Percentiles rank a stretch among this genome's conserved stretches.
These are phyloP conservation scores for Nineta flava DNA, from an alignment of 2,888 invertebrate species.

Conservation along the genomic window DNA sequence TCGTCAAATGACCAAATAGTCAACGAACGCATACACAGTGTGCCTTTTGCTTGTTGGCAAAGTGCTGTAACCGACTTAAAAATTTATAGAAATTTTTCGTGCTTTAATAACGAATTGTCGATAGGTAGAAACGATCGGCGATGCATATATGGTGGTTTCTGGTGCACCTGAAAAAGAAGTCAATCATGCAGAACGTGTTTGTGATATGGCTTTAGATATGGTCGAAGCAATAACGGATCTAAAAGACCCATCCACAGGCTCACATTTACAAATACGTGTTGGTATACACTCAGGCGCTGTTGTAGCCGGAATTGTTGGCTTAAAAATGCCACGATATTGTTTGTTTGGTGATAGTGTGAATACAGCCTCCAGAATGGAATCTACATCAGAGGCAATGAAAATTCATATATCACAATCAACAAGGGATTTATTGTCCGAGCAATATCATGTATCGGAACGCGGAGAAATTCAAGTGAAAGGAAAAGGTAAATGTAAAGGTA, in stretches of 20 bases:
- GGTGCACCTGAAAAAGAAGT: constrained; percentile 83
- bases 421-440: constrained; percentile 51
- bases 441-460: constrained; percentile 59
- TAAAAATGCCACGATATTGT: constrained; percentile 84
- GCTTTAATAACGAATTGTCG: constrained; percentile 5
- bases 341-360: constrained; percentile 85
- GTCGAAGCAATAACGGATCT: constrained; percentile 80
- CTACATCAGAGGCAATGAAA: constrained; percentile 82
- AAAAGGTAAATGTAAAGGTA: constrained; percentile 50
- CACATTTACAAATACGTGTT: constrained; percentile 67
- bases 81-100: no score
- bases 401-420: constrained; percentile 91
- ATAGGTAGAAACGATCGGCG: constrained; percentile 93
- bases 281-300: constrained; percentile 86
- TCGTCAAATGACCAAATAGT: no score
- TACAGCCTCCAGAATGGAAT: constrained; percentile 86
- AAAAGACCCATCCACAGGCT: constrained; percentile 81
- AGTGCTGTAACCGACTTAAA: no score
- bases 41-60: no score
- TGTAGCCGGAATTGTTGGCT: constrained; percentile 84
- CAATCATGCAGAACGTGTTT: constrained; percentile 83
- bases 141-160: constrained; percentile 96
- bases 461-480: constrained; percentile 84
- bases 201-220: constrained; percentile 95
- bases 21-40: no score